A percentile compares a stretch with the other conserved stretches of the same genome.
Conservation (phyloP, 2,113 vertebrate genomes). For the Manacus vitellinus region DNA sequence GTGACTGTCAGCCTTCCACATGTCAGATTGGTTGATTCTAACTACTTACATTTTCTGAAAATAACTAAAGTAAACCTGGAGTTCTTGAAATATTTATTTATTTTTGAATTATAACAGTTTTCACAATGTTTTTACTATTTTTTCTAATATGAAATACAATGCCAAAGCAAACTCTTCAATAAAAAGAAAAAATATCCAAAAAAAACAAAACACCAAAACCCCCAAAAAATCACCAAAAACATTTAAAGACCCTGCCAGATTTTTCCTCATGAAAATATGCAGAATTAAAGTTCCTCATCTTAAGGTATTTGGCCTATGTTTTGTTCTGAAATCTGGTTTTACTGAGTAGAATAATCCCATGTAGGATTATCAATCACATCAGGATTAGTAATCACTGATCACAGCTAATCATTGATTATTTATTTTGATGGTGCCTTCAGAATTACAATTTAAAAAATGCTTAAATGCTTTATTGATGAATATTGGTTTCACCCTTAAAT, state of each 20-base stretch:
- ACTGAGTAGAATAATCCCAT: background rate
- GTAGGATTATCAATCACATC: background rate
- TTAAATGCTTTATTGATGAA: background rate
- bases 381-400: background rate
- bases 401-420: background rate
- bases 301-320: background rate
- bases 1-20: background rate
- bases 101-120: background rate
- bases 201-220: background rate
- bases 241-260: fast-evolving
- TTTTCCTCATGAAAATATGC: background rate
- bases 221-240: background rate
- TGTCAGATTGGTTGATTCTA: background rate
- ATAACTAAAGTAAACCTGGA: background rate
- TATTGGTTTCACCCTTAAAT: background rate
- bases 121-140: background rate
- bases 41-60: background rate
- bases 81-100: background rate
- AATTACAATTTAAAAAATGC: background rate
- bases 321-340: background rate
- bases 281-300: background rate
- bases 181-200: background rate
- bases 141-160: background rate
- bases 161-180: fast-evolving
- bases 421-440: background rate